Evolutionary conservation across 2,888 invertebrate species (phyloP), one percentile per base, ranked within the genome.

Genomic region (Phasia obesa): DNA sequence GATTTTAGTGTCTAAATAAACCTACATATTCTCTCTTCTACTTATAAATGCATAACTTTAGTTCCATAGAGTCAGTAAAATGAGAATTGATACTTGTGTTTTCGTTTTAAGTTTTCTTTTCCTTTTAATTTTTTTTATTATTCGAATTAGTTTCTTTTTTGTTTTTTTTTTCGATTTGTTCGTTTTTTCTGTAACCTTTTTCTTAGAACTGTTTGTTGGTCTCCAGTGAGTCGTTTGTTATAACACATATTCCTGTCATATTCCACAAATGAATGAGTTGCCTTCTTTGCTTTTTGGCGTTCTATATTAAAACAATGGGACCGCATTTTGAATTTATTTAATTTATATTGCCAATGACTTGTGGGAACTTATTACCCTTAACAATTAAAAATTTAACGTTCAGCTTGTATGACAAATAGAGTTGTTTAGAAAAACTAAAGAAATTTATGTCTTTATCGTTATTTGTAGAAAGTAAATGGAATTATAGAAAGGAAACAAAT

Each of bases 331-430:
- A 79, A 73, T 79, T 79, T 73, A 35, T 83, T 79, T 71, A 79
- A 59, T 71, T 59, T 70, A 73, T 75, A 82, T 75, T 75, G 83
- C 47, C 79, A 75, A 78, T 83, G 79, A 82, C 82, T 78, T 83
- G 65, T 79, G 83, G 75, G 79, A 83, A 62, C 53, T 60, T 59
- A 75, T 83, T 70, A 67, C 67, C 59, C 60, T 44, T 25, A 67
- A 62, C 65, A 74, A 78, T 71, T 78, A 78, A 71, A 71, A 78
- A 31, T 71, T 70, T 55, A 53, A 44, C 74, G 31, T 55, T 55
- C 55, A 74, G 25, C 25, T 75, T 65, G 25, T 57, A 25, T 57
- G 55, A 65, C 74, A 75, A 65, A 65, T 59, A 59, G 35, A 67
- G 51, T 57, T 65, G 57, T n/a, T 57, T 64, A 55, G 42, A 42